Percentiles rank a stretch among this genome's conserved stretches.
phyloP scores from a whole-genome alignment of 1,140 invertebrate genomes.

The Oryzaephilus surinamensis region DNA sequence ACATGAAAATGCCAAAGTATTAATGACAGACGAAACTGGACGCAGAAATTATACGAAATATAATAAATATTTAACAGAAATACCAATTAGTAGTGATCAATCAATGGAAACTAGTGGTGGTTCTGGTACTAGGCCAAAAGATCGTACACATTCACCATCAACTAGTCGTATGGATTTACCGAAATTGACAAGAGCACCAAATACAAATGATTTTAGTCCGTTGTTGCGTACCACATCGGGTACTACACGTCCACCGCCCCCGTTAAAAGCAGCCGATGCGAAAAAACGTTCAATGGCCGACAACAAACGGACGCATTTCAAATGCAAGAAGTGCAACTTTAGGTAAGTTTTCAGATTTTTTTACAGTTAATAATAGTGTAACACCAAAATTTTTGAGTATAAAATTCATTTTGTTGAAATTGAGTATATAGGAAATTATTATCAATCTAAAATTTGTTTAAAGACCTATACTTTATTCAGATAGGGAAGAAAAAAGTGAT shows the following conservation, averaged over 20 bases:
- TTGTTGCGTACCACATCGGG: slow-evolving; percentile 15
- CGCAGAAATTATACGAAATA: slow-evolving; percentile 86
- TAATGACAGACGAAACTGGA: slow-evolving; percentile 86
- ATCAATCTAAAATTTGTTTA: slow-evolving; percentile 1
- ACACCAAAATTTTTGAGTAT: too few species aligned
- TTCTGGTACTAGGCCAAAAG: slow-evolving; percentile 28
- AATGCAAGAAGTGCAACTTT: slow-evolving; percentile 77
- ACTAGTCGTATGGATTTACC: slow-evolving; percentile 37
- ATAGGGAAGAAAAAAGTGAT: too few species aligned
- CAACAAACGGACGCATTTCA: slow-evolving; percentile 54
- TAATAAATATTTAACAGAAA: slow-evolving; percentile 72
- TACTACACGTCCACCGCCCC: slow-evolving; percentile 20
- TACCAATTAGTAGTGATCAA: slow-evolving; percentile 37
- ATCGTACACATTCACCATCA: slow-evolving; percentile 13
- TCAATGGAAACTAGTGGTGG: slow-evolving; percentile 32
- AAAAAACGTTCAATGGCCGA: slow-evolving; percentile 26
- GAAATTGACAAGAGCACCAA: slow-evolving; percentile 36
- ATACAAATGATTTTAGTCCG: slow-evolving; percentile 31
- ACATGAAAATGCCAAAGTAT: slow-evolving; percentile 65
- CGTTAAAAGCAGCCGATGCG: slow-evolving; percentile 28
- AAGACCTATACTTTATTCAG: too few species aligned
- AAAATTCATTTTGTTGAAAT: slow-evolving; percentile 3
- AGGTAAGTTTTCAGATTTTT: slow-evolving; percentile 44
- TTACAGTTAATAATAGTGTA: too few species aligned
- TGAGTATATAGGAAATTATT: not conserved